Evolutionary conservation across 2,797 vertebrate species (phyloP).

Genomic region (Loris lydekkerianus): DNA sequence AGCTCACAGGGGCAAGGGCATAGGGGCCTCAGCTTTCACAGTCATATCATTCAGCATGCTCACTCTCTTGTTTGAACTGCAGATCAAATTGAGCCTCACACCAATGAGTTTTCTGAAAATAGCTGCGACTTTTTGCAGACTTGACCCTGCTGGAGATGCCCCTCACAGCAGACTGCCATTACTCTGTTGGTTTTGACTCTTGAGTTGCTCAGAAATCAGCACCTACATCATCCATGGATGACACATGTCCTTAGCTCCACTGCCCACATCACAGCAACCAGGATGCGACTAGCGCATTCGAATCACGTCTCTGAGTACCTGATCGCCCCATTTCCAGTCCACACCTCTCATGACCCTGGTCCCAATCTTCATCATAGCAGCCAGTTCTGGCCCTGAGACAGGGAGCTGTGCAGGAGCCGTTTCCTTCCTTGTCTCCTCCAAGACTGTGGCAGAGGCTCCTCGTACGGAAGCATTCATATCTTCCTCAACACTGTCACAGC

Average conservation of each 20-base stretch:
- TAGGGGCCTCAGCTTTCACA: background rate
- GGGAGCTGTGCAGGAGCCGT: conserved; percentile 93
- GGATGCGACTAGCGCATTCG: background rate
- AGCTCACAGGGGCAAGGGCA: background rate
- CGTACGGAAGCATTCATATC: conserved; percentile 91
- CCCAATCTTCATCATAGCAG: conserved; percentile 99
- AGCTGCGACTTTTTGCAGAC: background rate
- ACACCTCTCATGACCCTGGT: conserved; percentile 98
- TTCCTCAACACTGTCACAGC: conserved; percentile 95
- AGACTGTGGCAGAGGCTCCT: conserved; percentile 96
- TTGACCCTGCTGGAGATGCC: background rate
- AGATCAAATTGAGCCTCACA: background rate
- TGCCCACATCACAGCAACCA: background rate
- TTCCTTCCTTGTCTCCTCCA: conserved; percentile 98
- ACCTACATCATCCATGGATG: background rate
- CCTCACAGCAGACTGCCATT: accelerated
- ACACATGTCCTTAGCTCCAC: background rate
- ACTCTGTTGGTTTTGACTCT: background rate
- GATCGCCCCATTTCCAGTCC: conserved; percentile 99
- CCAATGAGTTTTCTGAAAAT: background rate
- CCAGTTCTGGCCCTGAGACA: conserved; percentile 97
- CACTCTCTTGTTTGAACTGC: background rate
- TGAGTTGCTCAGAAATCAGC: background rate
- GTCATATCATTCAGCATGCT: background rate
- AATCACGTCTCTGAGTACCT: conserved; percentile 88